Base-by-base conservation (phyloP, 2,797 vertebrate genomes). In the Clamator glandarius region DNA sequence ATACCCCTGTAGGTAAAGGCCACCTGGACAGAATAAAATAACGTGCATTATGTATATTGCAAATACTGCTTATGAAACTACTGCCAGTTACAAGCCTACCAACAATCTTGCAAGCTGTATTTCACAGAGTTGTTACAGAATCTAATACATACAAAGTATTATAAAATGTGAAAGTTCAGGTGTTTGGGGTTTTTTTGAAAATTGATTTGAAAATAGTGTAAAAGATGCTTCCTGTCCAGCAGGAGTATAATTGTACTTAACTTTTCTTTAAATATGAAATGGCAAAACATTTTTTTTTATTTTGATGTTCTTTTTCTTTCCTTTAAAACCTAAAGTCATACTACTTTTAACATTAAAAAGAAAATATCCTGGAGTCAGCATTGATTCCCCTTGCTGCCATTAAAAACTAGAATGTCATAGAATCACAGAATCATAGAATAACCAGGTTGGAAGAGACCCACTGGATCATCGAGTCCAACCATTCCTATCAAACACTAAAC, bases 1-100 rank as follows among this genome's bases (percentile, higher is more conserved):
- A 75, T 99, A 99, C 0, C 99, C 99, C 79, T 99, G 99, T 26
- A 99, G 97, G 94, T 99, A 99, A 81, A 99, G 98, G 58, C 98
- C 99, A 90, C 99, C 99, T 99, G 89, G 21, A 90, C 16, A 84
- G 48, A 46, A 55, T 61, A 83, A 90, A 84, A 91, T 12, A 31
- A 24, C 19, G 80, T 29, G 25, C 17, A 64, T 63, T 25, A 62
- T 12, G 4, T 44, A 21, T 63, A 35, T 17, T 50, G 15, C 17
- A 79, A 41, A 63, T 51, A 55, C 11, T 6, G 33, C 36, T 78
- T 66, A 57, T 4, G 33, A 29, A 78, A 68, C 35, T 55, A 29
- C 23, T 78, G 17, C 9, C 35, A 46, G 8, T 67, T 87, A 35
- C 12, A 91, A 62, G 8, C 28, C 78, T 55, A 51, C 5, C 13